Evolutionary conservation across 2,797 vertebrate species (phyloP).

Genomic region (Syngnathus rostellatus): DNA sequence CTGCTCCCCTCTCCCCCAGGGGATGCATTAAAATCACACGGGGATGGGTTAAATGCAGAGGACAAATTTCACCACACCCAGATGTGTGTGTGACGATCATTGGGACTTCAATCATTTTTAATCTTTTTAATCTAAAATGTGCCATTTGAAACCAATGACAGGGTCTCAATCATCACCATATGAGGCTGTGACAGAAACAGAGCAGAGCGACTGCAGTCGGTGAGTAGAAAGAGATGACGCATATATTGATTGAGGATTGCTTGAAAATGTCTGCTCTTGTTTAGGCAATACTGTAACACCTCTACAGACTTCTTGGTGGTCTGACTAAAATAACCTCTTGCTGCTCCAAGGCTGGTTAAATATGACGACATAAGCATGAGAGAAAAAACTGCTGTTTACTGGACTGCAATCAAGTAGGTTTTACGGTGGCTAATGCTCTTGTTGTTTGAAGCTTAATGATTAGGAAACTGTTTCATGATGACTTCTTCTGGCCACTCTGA

Average conservation of each 20-base stretch:
- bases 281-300: constrained; percentile 6
- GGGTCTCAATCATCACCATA: constrained; percentile 48
- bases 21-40: too few relatives aligned
- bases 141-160: constrained; percentile 48
- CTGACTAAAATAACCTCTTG: constrained; percentile 23
- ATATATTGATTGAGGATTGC: constrained; percentile 6
- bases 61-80: too few relatives aligned
- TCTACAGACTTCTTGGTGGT: constrained; percentile 19
- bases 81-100: too few relatives aligned
- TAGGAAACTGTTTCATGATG: constrained; percentile 34
- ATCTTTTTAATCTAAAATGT: too few relatives aligned
- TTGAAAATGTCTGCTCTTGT: constrained; percentile 18
- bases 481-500: constrained; percentile 22
- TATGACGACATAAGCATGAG: constrained; percentile 43
- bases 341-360: constrained; percentile 21
- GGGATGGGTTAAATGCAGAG: too few relatives aligned
- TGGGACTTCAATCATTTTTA: too few relatives aligned
- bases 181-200: constrained; percentile 45
- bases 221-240: constrained; percentile 19
- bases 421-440: constrained; percentile 43
- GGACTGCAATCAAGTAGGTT: constrained; percentile 42
- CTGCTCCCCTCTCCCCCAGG: too few relatives aligned
- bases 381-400: constrained; percentile 40
- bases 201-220: constrained; percentile 13
- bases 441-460: constrained; percentile 40